Base-by-base conservation (phyloP, 2,113 vertebrate genomes). In the Mesembrinibis cayennensis region DNA sequence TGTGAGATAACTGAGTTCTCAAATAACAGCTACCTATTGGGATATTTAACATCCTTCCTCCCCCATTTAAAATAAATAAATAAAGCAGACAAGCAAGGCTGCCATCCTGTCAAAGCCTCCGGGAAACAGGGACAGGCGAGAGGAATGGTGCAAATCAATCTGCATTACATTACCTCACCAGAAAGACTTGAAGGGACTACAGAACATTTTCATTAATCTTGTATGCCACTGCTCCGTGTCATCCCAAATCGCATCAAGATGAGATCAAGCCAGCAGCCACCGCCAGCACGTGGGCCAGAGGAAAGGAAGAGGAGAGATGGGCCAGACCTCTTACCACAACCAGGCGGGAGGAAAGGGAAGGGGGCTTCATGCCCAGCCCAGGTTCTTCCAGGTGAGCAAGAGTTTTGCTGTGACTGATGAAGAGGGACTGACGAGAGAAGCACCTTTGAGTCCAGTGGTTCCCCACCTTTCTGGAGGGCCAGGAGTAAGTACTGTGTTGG, bases 151-250 rank as follows among this genome's bases (percentile, higher is more conserved):
- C 92, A 86, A 81, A 87, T 96, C 95, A 88, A 93, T 95, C 94
- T 95, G 72, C 79, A 93, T 87, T 82, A 81, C 69, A 84, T 95
- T 81, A 87, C 74, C 85, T 97, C 95, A 76, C 77, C 92, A 71
- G 80, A 13, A 91, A n/a, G 55, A 83, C 90, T 83, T 49, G 63
- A 62, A 95, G 94, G 58, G 58, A 84, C 90, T 56, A 52, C 47
- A 70, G 93, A 94, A 89, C 83, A 82, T 78, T 89, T 63, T 82
- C 92, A 96, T 95, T 81, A 91, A 97, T 95, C 93, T 70, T 69
- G 56, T 25, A 23, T 72, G 80, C 17, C 3, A 1, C 76, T 81
- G 92, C 86, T 79, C 76, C 1, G 0, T 69, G 86, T 63, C 94
- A 61, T 53, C 76, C 69, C 77, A 73, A 65, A 85, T 38, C 7